A percentile compares a stretch with the other conserved stretches of the same genome.
Conservation (phyloP, 2,113 vertebrate species). For the Dicrurus megarhynchus region DNA sequence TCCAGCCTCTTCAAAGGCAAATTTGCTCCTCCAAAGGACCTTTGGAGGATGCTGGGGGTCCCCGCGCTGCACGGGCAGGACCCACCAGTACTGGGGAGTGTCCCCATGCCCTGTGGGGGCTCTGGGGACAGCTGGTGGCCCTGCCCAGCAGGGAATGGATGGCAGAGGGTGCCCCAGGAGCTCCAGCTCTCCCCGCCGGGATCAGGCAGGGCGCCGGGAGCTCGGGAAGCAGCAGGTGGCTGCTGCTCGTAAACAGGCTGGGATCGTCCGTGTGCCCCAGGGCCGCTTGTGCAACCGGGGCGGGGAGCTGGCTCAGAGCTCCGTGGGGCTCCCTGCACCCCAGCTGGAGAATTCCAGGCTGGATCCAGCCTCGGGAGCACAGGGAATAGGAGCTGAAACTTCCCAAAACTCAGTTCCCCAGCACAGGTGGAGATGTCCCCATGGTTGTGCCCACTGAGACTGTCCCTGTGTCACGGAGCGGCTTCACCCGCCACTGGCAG, state of each 20-base stretch:
- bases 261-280: neutral
- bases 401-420: accelerated
- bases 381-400: accelerated
- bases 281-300: slow-evolving; percentile 39
- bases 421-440: accelerated
- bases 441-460: accelerated
- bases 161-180: neutral
- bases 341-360: neutral
- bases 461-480: accelerated
- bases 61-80: accelerated
- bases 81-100: neutral
- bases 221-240: neutral
- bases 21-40: neutral
- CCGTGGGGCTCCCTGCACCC: neutral
- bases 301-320: neutral
- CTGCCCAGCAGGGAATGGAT: accelerated
- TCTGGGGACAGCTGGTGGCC: neutral
- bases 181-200: neutral
- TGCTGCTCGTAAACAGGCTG: neutral
- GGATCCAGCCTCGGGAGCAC: neutral
- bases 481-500: neutral
- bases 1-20: neutral
- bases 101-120: accelerated
- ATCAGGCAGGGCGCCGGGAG: neutral
- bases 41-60: neutral